Evolutionary conservation across 2,113 vertebrate species (phyloP), one percentile per base, ranked within the genome.

Genomic region (Paralichthys olivaceus): DNA sequence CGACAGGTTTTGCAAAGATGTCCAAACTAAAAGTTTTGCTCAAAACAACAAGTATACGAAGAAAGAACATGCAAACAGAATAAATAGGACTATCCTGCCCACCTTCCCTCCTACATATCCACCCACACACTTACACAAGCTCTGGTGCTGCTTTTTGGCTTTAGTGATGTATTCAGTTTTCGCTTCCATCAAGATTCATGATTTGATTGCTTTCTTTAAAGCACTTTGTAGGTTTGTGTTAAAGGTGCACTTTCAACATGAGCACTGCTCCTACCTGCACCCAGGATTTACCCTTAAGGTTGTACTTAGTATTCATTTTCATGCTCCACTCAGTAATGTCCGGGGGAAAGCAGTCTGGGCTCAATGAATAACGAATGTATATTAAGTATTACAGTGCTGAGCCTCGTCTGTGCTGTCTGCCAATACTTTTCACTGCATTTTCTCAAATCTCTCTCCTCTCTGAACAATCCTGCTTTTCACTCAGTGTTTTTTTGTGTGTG

Each of bases 341-440:
- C 59, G 29, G 32, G 25, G 57, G 68, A 63, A 28, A 62, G 40
- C 7, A 28, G 66, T 62, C 32, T 78, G 40, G 43, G 11, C 55
- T 70, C 75, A 45, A 69, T 87, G 65, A 82, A 78, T 72, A 84
- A 80, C 56, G 72, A 56, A 72, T 85, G 79, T 77, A 62, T 79
- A 62, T 74, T 61, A 34, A 84, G 61, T 72, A 69, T 69, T 77
- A 76, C 54, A 75, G 69, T 75, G 65, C 70, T 72, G 69, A 84
- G 20, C 72, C 77, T 74, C 64, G 47, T 54, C 59, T 60, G 64
- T 60, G 59, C 4, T 45, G 47, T 57, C 73, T 83, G 80, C 79
- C 84, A 85, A 12, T 69, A 53, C 47, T 63, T 65, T 72, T 7
- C 51, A 43, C 25, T 67, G 82, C 80, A 79, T 58, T 69, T n/a